Base-by-base conservation (phyloP, 2,797 vertebrate species). In the Echiichthys vipera region DNA sequence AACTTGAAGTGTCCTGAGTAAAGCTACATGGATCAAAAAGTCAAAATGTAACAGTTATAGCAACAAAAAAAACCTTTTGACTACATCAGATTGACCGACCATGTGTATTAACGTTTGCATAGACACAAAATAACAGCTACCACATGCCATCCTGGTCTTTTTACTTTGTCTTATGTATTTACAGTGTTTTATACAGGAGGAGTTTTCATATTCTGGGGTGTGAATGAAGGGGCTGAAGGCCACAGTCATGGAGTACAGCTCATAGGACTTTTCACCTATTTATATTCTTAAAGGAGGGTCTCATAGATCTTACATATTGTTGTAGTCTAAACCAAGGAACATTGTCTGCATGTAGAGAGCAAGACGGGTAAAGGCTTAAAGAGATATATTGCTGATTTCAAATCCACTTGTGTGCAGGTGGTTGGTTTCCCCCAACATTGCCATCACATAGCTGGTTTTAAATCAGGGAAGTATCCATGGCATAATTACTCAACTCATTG, bases 141-240 rank as follows among this genome's bases (percentile, higher is more conserved):
- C 14, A 25, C 20, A 46, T 36, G 32, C 12, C 42, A 71, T 34
- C 15, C 4, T 5, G 18, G 14, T 15, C 1, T 40, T 59, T 69
- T 74, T 65, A 37, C 27, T 37, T 37, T 45, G 22, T 7, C 4
- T 14, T 64, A 12, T 77, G 51, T 67, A 37, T 79, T 77, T 75
- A 42, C 53, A 55, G 22, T 49, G n/a, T 77, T 84, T 81, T 70
- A 67, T 32, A 30, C 5, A 50, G 22, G 29, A 46, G 12, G 12
- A 18, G 13, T 32, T 57, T 74, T 70, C n/a, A 25, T 17, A 30
- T 34, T 57, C 17, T 32, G 39, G 8, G n/a, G 6, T 7, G 24
- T 36, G 30, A 17, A 20, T 59, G 34, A n/a, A 43, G 14, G 3
- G 1, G 7, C 15, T 58, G 34, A n/a, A 42, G 18, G 3, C 34